Evolutionary conservation across 2,797 vertebrate genomes (phyloP).

Genomic region (Sebastes cheni): DNA sequence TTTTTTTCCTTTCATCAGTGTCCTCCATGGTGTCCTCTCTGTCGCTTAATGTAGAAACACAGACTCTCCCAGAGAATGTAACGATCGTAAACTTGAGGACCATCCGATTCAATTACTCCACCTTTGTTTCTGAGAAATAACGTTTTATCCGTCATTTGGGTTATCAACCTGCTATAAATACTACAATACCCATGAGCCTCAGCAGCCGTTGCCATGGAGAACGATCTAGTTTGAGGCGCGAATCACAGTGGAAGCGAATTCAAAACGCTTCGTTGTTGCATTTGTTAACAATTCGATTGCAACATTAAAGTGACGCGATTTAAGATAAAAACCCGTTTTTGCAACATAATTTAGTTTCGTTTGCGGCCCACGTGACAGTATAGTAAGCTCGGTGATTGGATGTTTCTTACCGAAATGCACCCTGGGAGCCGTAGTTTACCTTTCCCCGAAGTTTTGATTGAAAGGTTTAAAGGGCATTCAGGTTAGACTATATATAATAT

Average conservation of each 20-base stretch:
- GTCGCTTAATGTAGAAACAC: not conserved
- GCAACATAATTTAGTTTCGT: not conserved
- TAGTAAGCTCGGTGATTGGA: not conserved
- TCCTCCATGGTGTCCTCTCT: not conserved
- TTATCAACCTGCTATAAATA: not conserved
- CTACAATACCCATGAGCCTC: constrained; percentile 2
- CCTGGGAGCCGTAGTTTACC: not conserved
- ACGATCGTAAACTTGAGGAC: not conserved
- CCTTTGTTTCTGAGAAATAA: no score
- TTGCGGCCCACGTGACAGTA: not conserved
- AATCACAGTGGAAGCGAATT: not conserved
- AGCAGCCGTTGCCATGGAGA: constrained; percentile 17
- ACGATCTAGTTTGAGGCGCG: not conserved
- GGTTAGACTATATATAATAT: no score
- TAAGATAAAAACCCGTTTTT: not conserved
- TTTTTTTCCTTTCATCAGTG: not conserved
- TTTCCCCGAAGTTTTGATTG: not conserved
- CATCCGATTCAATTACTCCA: not conserved
- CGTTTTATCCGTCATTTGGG: not conserved
- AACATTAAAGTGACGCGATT: not conserved
- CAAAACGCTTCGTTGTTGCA: not conserved
- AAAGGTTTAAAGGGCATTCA: constrained; percentile 21
- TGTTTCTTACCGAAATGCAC: not conserved
- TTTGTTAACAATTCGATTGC: not conserved
- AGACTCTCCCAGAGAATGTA: no score